Base-by-base conservation (phyloP, 2,113 vertebrate genomes). In the Australoheros scitulus region DNA sequence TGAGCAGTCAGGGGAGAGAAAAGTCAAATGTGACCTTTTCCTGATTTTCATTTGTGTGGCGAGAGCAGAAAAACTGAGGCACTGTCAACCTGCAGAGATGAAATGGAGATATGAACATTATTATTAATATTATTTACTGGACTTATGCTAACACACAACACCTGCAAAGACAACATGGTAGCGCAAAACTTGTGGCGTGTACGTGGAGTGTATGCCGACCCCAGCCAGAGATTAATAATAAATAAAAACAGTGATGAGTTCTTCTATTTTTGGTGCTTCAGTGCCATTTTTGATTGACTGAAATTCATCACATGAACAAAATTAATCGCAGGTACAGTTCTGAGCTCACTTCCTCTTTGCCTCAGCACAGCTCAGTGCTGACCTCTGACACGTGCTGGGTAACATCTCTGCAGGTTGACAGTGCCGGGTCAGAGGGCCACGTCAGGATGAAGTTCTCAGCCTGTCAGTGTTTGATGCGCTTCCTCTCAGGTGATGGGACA, bases 81-180 rank as follows among this genome's bases (percentile, higher is more conserved):
- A n/a, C n/a, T n/a, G 41, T 41, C 2, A 5, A 0, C 2, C 56
- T 15, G 3, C 0, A 43, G 15, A 24, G 36, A n/a, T n/a, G n/a
- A 65, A 2, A 7, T 65, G n/a, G 63, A 10, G n/a, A 47, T 17
- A 26, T 17, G 43, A 26, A 26, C 0, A 1, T 43, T 47, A 15
- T 15, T 43, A 43, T 47, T 43, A 47, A 11, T 65, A 64, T 22
- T 43, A 47, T 18, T 65, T 17, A 26, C 14, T 26, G 15, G 3
- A 55, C 32, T 34, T 34, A 34, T 65, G 63, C 63, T 10, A 13
- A 43, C 41, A 13, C 41, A 13, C 3, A 43, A 24, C 63, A 65
- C 61, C 13, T 47, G 43, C 43, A 47, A 50, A 50, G 43, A 17
- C 47, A 17, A 15, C 15, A 7, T 6, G 41, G 4, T 10, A 17